Conservation (phyloP, 2,113 vertebrate species). For the Psilopogon haemacephalus region DNA sequence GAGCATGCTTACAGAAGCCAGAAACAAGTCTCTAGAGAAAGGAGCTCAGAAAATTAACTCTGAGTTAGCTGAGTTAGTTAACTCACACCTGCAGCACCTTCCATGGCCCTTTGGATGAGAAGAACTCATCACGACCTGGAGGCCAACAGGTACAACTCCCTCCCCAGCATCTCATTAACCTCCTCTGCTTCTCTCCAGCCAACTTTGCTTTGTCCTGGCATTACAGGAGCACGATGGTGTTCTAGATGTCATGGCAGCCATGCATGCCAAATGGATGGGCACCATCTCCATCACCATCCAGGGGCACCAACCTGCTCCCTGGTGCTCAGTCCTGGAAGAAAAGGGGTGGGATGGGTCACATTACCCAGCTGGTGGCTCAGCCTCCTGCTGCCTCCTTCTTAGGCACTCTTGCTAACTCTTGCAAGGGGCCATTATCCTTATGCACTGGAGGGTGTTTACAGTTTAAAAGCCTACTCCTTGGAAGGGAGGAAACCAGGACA, state of each 20-base stretch:
- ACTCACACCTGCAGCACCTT: background rate
- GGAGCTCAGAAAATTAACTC: background rate
- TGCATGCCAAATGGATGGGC: fast-evolving
- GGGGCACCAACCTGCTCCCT: background rate
- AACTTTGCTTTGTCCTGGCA: background rate
- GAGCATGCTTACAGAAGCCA: background rate
- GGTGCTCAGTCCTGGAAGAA: background rate
- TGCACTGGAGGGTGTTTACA: background rate
- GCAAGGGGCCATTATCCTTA: background rate
- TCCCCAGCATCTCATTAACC: background rate
- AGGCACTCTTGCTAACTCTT: background rate
- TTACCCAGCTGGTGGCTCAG: background rate
- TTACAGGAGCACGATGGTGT: fast-evolving
- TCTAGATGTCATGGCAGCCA: background rate
- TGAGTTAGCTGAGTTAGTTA: background rate
- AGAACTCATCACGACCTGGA: background rate
- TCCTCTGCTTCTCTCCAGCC: background rate
- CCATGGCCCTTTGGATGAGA: background rate
- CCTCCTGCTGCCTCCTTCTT: background rate
- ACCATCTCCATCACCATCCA: background rate
- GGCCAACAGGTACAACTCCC: background rate
- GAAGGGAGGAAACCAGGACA: conserved; percentile 7
- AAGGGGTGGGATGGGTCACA: background rate
- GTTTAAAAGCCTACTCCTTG: background rate
- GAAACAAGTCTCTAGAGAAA: background rate